Percentiles rank a stretch among this genome's conserved stretches.
Conservation (phyloP, 2,888 invertebrate genomes). For the Apeira syringaria region DNA sequence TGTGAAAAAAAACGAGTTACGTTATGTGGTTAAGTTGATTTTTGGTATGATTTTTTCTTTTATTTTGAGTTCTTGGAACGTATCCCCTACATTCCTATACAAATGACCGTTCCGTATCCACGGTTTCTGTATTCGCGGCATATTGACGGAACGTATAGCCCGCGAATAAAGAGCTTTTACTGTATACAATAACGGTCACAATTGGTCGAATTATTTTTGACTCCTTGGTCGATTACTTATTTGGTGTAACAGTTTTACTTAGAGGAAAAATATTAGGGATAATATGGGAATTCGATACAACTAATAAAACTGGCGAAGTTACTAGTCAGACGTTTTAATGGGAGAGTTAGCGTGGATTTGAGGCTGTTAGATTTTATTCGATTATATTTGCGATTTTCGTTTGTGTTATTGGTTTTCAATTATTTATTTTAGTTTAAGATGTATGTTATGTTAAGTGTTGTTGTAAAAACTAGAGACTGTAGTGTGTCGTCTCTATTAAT, state of each 20-base stretch:
- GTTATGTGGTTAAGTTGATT: too few species aligned
- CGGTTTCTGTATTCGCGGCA: too few species aligned
- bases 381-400: conserved; percentile 21
- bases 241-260: conserved; percentile 1
- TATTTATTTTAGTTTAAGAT: conserved; percentile 29
- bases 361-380: conserved; percentile 37
- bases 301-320: conserved; percentile 19
- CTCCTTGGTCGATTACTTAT: not conserved
- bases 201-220: too few species aligned
- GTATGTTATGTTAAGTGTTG: conserved; percentile 8
- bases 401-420: conserved; percentile 22
- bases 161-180: too few species aligned
- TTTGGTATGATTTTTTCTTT: too few species aligned
- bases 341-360: conserved; percentile 33
- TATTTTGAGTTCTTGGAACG: too few species aligned
- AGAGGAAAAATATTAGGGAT: too few species aligned
- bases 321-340: conserved; percentile 39
- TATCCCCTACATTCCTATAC: too few species aligned
- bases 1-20: too few species aligned
- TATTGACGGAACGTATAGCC: too few species aligned
- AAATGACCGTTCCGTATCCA: too few species aligned
- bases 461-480: conserved; percentile 3
- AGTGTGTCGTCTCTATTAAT: conserved; percentile 9
- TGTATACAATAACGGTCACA: too few species aligned
- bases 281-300: conserved; percentile 2